These are phyloP conservation scores for Amazonetta brasiliensis DNA, from an alignment of 2,797 vertebrate species.

Conservation along the genomic window DNA sequence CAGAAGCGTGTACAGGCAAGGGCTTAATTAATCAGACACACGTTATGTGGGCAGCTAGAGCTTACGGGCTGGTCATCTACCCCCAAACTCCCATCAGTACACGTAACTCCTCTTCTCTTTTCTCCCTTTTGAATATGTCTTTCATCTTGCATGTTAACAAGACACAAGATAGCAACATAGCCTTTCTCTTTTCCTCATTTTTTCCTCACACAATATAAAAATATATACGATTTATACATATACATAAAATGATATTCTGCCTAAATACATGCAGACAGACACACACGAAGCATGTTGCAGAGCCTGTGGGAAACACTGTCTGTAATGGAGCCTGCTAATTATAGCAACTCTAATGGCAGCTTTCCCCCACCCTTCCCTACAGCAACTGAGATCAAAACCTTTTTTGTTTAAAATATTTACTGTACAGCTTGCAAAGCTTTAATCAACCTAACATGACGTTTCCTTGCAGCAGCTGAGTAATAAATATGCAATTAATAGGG, in stretches of 20 bases:
- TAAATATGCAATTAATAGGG: conserved; percentile 70
- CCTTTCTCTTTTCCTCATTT: neutral
- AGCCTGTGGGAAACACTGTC: conserved; percentile 64
- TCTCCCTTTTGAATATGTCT: neutral
- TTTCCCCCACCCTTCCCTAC: conserved; percentile 57
- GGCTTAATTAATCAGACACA: neutral
- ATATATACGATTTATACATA: conserved; percentile 33
- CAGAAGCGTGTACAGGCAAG: neutral
- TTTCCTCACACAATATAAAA: neutral
- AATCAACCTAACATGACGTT: conserved; percentile 64
- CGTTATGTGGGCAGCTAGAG: neutral
- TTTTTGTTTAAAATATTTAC: conserved; percentile 76
- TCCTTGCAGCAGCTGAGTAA: conserved; percentile 63
- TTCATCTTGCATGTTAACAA: neutral
- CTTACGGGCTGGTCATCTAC: neutral
- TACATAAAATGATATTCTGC: conserved; percentile 41
- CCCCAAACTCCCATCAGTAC: neutral
- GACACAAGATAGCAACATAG: neutral
- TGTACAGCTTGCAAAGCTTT: conserved; percentile 64
- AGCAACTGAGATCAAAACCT: conserved; percentile 74
- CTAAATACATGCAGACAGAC: conserved; percentile 40
- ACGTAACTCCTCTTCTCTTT: neutral
- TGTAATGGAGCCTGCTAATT: conserved; percentile 67
- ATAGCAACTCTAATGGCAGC: conserved; percentile 64
- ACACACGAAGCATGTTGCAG: conserved; percentile 31